Conservation (phyloP, 2,113 vertebrate species). For the Nothoprocta pentlandii region DNA sequence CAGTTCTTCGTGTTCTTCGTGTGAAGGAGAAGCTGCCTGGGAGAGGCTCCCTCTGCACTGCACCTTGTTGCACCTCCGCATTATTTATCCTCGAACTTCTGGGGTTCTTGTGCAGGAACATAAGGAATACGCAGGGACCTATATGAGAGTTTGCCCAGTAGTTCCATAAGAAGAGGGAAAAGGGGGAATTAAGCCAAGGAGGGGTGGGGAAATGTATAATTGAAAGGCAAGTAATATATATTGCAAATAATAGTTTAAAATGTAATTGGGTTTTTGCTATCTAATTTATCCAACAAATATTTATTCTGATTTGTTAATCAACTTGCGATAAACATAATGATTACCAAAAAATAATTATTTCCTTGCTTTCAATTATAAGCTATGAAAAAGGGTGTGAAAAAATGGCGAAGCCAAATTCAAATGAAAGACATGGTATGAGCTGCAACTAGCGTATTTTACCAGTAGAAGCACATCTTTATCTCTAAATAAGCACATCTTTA, state of each 20-base stretch:
- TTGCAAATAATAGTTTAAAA: neutral
- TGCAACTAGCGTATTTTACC: neutral
- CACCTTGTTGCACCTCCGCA: neutral
- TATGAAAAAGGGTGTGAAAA: neutral
- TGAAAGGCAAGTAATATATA: neutral
- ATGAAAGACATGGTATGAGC: neutral
- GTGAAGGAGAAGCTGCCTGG: neutral
- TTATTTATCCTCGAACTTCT: neutral
- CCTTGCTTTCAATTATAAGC: neutral
- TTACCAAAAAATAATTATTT: neutral
- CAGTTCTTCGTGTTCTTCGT: neutral
- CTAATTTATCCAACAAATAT: neutral
- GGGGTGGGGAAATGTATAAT: neutral
- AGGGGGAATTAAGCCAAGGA: neutral
- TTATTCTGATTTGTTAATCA: neutral
- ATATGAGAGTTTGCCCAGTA: neutral
- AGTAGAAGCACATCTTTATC: neutral
- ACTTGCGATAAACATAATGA: neutral
- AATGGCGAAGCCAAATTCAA: neutral
- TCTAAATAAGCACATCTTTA: neutral
- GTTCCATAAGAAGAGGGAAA: neutral
- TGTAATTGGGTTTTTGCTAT: neutral
- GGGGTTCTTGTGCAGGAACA: accelerated
- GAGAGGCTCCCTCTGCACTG: neutral
- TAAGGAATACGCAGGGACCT: neutral